Evolutionary conservation across 2,797 vertebrate genomes (phyloP).

Genomic region (Gadopsis marmoratus): DNA sequence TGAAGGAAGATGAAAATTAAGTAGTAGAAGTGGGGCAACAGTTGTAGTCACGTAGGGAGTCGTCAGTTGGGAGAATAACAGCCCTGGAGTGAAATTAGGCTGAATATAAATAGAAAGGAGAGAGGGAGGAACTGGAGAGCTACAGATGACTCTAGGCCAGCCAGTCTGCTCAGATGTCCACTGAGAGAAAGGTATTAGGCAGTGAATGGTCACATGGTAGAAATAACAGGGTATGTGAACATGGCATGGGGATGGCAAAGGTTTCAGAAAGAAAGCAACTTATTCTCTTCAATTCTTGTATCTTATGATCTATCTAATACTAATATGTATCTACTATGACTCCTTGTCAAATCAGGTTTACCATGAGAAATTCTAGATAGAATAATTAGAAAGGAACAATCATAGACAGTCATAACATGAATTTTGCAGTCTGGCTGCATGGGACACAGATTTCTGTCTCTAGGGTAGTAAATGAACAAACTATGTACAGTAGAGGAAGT

Average conservation of each 20-base stretch:
- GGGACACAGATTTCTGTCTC: not conserved
- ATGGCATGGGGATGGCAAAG: not conserved
- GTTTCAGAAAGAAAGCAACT: not conserved
- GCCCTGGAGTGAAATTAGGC: constrained; percentile 50
- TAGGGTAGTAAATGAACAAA: not conserved
- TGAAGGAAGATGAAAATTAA: constrained; percentile 42
- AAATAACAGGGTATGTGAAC: constrained; percentile 37
- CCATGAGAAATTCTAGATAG: not conserved
- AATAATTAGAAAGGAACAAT: not conserved
- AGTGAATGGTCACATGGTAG: constrained; percentile 20
- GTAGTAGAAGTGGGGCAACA: constrained; percentile 23
- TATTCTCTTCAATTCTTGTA: not conserved
- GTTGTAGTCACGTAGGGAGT: too few relatives aligned
- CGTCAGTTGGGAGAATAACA: constrained; percentile 53
- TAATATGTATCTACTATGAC: too few relatives aligned
- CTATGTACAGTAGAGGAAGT: not conserved
- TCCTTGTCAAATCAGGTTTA: not conserved
- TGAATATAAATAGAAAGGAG: constrained; percentile 81
- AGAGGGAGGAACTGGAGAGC: constrained; percentile 35
- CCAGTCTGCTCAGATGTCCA: constrained; percentile 21
- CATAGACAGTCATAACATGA: not conserved
- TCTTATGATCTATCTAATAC: too few relatives aligned
- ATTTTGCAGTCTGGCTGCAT: not conserved
- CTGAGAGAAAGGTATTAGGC: constrained; percentile 9
- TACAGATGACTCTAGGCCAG: constrained; percentile 22